A percentile compares a stretch with the other conserved stretches of the same genome.
Evolutionary conservation across 2,888 invertebrate genomes (phyloP).

Genomic region (Pyrochroa serraticornis): DNA sequence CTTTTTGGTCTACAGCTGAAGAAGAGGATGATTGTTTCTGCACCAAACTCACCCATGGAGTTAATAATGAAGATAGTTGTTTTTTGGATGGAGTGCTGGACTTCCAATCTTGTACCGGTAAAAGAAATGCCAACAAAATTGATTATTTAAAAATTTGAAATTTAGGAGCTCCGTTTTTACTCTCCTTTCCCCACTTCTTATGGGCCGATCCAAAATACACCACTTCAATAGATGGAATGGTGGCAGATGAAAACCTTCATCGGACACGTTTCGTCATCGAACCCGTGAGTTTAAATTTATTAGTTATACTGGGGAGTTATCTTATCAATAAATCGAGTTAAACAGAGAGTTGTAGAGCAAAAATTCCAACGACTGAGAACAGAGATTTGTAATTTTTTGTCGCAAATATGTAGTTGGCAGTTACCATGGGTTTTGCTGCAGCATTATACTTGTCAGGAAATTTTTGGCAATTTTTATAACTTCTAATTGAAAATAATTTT

Average conservation of each 20-base stretch:
- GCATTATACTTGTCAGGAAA: too few relatives aligned
- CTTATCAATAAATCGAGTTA: too few relatives aligned
- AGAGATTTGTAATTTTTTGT: too few relatives aligned
- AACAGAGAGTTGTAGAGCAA: too few relatives aligned
- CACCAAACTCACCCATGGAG: conserved; percentile 62
- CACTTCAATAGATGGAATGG: conserved; percentile 63
- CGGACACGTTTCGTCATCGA: conserved; percentile 71
- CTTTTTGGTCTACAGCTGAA: conserved; percentile 63
- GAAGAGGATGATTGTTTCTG: conserved; percentile 72
- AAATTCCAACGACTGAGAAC: too few relatives aligned
- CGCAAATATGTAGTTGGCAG: too few relatives aligned
- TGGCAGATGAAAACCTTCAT: conserved; percentile 63
- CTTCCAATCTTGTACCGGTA: conserved; percentile 67
- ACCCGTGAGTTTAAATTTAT: conserved; percentile 59
- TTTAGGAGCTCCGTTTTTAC: conserved; percentile 69
- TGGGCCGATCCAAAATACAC: conserved; percentile 65
- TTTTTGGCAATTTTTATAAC: too few relatives aligned
- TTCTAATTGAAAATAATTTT: too few relatives aligned
- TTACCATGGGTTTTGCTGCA: too few relatives aligned
- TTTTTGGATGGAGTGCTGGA: conserved; percentile 67
- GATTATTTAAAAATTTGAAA: conserved; percentile 26
- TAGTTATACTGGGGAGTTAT: too few relatives aligned
- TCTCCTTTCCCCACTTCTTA: conserved; percentile 75
- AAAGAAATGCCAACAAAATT: conserved; percentile 32
- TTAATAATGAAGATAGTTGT: conserved; percentile 64